Conservation (phyloP, 1,140 invertebrate genomes). For the Drosophila equinoxialis region DNA sequence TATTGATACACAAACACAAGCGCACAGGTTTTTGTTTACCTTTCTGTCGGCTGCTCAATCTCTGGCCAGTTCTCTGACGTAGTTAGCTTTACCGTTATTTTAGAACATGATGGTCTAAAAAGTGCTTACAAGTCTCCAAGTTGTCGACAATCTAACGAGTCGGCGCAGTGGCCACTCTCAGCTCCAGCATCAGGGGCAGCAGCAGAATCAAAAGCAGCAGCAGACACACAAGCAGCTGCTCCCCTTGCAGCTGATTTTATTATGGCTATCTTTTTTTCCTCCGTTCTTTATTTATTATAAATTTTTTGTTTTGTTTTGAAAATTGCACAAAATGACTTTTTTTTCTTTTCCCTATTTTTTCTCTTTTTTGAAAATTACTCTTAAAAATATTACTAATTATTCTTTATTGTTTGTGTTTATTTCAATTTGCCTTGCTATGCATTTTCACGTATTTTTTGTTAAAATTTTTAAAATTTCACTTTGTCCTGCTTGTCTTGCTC, state of each 20-base stretch:
- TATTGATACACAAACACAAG: slow-evolving; percentile 73
- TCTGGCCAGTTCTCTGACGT: slow-evolving; percentile 42
- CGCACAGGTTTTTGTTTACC: slow-evolving; percentile 80
- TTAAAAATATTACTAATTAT: background rate
- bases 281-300: background rate
- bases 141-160: slow-evolving; percentile 25
- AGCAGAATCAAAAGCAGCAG: slow-evolving; percentile 24
- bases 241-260: slow-evolving; percentile 17
- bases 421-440: background rate
- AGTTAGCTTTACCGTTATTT: slow-evolving; percentile 35
- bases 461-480: slow-evolving; percentile 3
- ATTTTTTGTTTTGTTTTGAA: background rate
- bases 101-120: slow-evolving; percentile 53
- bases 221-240: slow-evolving; percentile 10
- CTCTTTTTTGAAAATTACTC: background rate
- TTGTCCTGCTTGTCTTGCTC: slow-evolving; percentile 44
- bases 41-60: slow-evolving; percentile 50
- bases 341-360: background rate
- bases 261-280: slow-evolving; percentile 4
- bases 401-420: background rate
- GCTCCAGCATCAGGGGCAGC: slow-evolving; percentile 16
- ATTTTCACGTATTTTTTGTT: slow-evolving; percentile 27
- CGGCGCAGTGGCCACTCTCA: slow-evolving; percentile 33
- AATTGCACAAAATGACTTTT: background rate
- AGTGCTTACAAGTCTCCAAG: slow-evolving; percentile 59